Evolutionary conservation across 2,113 vertebrate species (phyloP), one percentile per base, ranked within the genome.

Genomic region (Noctilio leporinus): DNA sequence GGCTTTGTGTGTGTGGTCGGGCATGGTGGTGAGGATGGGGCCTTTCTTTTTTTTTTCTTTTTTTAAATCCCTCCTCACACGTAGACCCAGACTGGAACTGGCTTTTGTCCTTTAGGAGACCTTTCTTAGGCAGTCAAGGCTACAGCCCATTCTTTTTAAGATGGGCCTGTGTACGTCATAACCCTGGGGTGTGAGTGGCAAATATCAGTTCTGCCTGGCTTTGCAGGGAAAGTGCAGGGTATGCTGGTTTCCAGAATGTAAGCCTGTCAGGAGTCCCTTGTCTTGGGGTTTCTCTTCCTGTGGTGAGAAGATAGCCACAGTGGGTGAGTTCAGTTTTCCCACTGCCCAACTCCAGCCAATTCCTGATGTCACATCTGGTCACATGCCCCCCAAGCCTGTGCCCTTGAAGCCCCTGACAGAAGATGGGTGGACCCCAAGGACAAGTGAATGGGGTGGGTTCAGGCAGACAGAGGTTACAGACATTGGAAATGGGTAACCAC

Each of bases 131-230:
- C 17, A 33, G 10, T 40, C 40, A 6, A 6, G 40, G 47, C 12
- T 5, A 1, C 3, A 3, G 51, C n/a, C 10, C 4, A 1, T 26
- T 2, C 14, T 69, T 69, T 30, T 35, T 26, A 15, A 19, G 15
- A 1, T 2, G 30, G 73, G 10, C 15, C 0, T 7, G 35, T 19
- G 47, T 80, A 22, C 0, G 0, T 20, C 19, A 3, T 9, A 12
- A 38, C 11, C 17, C n/a, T 57, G 10, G 38, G 17, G 3, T 35
- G 11, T 20, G 55, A 17, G 35, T 8, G 38, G 24, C 28, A 16
- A 35, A 33, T 6, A 10, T 30, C 9, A 1, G 24, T 33, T 49
- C 19, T 9, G 30, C 26, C 45, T 11, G 10, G 4, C 24, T 12
- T 24, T 10, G 14, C 2, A 14, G 14, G 16, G 19, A 26, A 12